Evolutionary conservation across 2,113 vertebrate genomes (phyloP).

Genomic region (Syrmaticus mikado): DNA sequence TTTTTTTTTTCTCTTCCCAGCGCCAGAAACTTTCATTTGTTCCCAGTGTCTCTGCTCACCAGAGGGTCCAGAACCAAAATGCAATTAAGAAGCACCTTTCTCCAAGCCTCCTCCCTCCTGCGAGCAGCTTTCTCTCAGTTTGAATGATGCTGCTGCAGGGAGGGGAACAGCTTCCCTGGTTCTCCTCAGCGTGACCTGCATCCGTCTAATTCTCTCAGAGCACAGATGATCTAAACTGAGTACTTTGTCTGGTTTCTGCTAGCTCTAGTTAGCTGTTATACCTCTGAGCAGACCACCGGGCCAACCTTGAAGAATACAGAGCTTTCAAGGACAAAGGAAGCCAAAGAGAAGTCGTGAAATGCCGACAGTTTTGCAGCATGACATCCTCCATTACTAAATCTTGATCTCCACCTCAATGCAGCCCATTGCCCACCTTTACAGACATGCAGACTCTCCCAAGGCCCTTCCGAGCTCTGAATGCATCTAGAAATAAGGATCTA

Average conservation of each 20-base stretch:
- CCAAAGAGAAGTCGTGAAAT: neutral
- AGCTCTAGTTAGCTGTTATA: neutral
- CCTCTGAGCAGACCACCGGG: neutral
- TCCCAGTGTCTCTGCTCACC: slow-evolving; percentile 55
- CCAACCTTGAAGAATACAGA: neutral
- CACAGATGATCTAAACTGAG: neutral
- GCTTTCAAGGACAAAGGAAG: neutral
- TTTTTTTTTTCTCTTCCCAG: neutral
- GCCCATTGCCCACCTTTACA: neutral
- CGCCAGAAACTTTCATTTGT: slow-evolving; percentile 68
- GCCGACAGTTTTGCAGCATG: rapidly evolving
- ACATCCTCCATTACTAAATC: neutral
- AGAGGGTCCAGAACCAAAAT: slow-evolving; percentile 61
- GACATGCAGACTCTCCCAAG: neutral
- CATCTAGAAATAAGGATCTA: neutral
- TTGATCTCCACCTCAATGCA: neutral
- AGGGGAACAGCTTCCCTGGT: neutral
- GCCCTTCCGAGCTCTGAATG: neutral
- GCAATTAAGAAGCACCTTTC: slow-evolving; percentile 71
- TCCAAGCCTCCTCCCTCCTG: neutral
- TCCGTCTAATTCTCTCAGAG: neutral
- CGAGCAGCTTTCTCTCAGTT: neutral
- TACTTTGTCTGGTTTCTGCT: neutral
- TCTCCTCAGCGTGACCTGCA: neutral
- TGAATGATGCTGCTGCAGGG: slow-evolving; percentile 37